Conservation (phyloP, 2,113 vertebrate genomes). For the Ptilorrhoa leucosticta region DNA sequence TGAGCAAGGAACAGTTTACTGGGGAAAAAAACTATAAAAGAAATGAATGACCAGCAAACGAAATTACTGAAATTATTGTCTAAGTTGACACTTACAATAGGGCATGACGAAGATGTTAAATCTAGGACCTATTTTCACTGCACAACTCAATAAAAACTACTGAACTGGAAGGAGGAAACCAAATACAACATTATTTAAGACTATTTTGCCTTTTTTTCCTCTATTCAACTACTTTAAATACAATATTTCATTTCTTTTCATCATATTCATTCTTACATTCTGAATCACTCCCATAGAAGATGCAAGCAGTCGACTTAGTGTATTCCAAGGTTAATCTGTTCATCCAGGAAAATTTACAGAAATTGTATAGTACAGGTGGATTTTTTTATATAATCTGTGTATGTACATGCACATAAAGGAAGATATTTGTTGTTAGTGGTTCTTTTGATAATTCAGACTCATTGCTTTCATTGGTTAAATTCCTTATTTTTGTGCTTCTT, state of each 20-base stretch:
- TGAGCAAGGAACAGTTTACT: background rate
- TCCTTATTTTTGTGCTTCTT: slow-evolving; percentile 24
- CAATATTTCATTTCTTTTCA: background rate
- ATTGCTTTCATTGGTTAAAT: slow-evolving; percentile 15
- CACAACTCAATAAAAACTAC: background rate
- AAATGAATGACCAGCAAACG: background rate
- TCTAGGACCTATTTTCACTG: background rate
- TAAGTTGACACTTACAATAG: background rate
- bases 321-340: slow-evolving; percentile 36
- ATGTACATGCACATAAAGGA: background rate
- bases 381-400: slow-evolving; percentile 45
- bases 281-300: background rate
- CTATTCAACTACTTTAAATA: slow-evolving; percentile 14
- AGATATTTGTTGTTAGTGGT: background rate
- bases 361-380: background rate
- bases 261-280: background rate
- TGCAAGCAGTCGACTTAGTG: slow-evolving; percentile 2
- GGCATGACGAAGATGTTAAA: background rate
- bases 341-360: background rate
- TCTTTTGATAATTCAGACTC: slow-evolving; percentile 40
- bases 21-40: background rate
- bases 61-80: background rate
- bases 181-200: background rate
- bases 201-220: background rate
- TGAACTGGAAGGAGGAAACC: background rate